Evolutionary conservation across 2,888 invertebrate genomes (phyloP).

Genomic region (Hirudinaria manillensis): DNA sequence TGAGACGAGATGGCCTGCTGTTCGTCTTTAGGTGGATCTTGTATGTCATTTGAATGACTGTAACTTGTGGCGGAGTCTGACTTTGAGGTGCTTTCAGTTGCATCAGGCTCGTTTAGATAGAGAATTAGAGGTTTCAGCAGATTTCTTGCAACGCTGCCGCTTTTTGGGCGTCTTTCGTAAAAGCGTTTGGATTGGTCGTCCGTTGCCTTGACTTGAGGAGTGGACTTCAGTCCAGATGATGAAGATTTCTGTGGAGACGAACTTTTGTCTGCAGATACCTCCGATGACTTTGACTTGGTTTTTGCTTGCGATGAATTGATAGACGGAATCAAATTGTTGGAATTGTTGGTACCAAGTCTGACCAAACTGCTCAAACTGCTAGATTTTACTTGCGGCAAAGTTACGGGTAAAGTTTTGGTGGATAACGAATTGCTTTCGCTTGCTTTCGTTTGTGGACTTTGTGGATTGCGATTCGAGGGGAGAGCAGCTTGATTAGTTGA

Average conservation of each 20-base stretch:
- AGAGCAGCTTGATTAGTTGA: background rate
- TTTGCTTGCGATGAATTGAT: too few relatives aligned
- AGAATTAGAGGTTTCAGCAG: conserved; percentile 5
- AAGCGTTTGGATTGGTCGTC: background rate
- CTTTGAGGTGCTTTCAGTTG: background rate
- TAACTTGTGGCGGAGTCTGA: background rate
- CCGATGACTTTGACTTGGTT: too few relatives aligned
- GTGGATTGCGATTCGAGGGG: background rate
- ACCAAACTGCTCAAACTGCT: conserved; percentile 1
- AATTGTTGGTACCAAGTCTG: background rate
- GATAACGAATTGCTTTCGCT: too few relatives aligned
- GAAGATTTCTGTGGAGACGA: too few relatives aligned
- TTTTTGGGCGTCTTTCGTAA: background rate
- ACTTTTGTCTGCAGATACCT: too few relatives aligned
- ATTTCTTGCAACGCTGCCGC: background rate
- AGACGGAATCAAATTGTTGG: background rate
- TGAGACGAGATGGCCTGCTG: background rate
- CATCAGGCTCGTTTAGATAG: conserved; percentile 11
- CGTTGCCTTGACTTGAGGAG: background rate
- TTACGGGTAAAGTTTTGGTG: too few relatives aligned
- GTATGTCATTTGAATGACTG: too few relatives aligned
- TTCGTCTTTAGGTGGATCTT: background rate
- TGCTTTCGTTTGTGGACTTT: too few relatives aligned
- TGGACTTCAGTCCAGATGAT: background rate
- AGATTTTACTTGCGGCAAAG: background rate